Conservation (phyloP, 2,888 invertebrate species). For the Phasia obesa region DNA sequence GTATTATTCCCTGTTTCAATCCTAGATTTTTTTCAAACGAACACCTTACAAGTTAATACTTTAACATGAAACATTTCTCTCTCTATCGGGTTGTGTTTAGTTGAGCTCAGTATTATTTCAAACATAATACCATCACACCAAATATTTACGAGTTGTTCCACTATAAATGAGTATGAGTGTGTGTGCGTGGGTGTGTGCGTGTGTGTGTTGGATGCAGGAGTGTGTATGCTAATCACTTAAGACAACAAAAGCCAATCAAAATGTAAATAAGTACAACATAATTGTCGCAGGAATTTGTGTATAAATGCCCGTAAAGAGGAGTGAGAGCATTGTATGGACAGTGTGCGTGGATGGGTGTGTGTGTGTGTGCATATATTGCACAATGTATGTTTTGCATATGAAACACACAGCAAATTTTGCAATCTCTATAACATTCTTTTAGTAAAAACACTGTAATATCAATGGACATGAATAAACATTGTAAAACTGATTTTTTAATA, state of each 20-base stretch:
- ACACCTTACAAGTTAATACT: conserved; percentile 50
- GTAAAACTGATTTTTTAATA: background rate
- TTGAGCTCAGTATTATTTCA: conserved; percentile 41
- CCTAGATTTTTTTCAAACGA: background rate
- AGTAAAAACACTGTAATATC: conserved; percentile 23
- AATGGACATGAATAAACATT: conserved; percentile 54
- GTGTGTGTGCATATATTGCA: conserved; percentile 37
- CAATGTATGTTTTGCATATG: conserved; percentile 28
- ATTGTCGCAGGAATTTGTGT: conserved; percentile 63
- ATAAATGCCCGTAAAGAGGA: background rate
- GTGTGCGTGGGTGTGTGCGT: background rate
- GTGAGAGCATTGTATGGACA: conserved; percentile 10
- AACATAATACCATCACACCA: conserved; percentile 13
- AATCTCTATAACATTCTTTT: conserved; percentile 33
- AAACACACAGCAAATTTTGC: conserved; percentile 45
- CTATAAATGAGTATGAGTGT: conserved; percentile 2
- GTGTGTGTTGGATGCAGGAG: background rate
- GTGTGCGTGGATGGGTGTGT: conserved; percentile 19
- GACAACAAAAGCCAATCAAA: conserved; percentile 75
- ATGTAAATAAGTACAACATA: conserved; percentile 73
- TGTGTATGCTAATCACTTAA: conserved; percentile 73
- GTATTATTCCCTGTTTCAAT: too few relatives aligned
- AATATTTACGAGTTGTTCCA: conserved; percentile 41
- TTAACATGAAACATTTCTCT: conserved; percentile 18
- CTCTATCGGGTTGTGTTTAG: conserved; percentile 23